A percentile compares a stretch with the other conserved stretches of the same genome.
These are phyloP conservation scores for Troides aeacus DNA, from an alignment of 2,888 invertebrate genomes.

Conservation along the genomic window DNA sequence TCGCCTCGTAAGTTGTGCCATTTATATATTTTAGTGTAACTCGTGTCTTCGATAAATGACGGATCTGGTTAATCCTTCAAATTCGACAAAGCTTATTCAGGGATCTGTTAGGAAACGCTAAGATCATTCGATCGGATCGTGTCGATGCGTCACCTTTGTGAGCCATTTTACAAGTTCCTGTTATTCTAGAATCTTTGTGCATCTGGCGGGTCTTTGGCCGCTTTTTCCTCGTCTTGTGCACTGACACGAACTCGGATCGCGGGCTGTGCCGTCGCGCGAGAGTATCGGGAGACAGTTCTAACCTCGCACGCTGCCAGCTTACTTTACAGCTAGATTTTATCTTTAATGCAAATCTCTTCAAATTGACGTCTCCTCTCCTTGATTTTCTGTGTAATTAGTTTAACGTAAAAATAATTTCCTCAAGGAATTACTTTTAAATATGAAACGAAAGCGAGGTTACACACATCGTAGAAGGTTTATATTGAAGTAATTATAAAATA, in stretches of 20 bases:
- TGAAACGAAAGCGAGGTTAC: conserved; percentile 12
- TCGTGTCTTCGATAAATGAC: conserved; percentile 47
- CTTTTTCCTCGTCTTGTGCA: not conserved
- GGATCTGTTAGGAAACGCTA: conserved; percentile 46
- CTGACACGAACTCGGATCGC: conserved; percentile 7
- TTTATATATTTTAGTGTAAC: conserved; percentile 60
- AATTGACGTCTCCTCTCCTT: not conserved
- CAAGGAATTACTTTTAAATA: not conserved
- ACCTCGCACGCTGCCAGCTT: conserved; percentile 45
- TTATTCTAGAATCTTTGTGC: conserved; percentile 43
- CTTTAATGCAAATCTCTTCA: no score
- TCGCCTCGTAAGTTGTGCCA: conserved; percentile 78
- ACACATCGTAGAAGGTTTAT: conserved; percentile 3
- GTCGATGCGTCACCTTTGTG: conserved; percentile 80
- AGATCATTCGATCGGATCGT: conserved; percentile 74
- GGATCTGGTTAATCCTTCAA: conserved; percentile 31
- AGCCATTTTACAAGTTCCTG: conserved; percentile 73
- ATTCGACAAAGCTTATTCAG: conserved; percentile 32
- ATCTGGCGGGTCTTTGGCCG: conserved; percentile 28
- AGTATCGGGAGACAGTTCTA: conserved; percentile 48
- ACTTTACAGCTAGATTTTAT: not conserved
- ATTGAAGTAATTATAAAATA: no score
- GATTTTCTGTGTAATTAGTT: not conserved
- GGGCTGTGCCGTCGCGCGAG: conserved; percentile 29
- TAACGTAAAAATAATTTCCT: not conserved